These are phyloP conservation scores for Enteromius anoplus DNA, from an alignment of 2,797 vertebrate genomes.

Conservation along the genomic window DNA sequence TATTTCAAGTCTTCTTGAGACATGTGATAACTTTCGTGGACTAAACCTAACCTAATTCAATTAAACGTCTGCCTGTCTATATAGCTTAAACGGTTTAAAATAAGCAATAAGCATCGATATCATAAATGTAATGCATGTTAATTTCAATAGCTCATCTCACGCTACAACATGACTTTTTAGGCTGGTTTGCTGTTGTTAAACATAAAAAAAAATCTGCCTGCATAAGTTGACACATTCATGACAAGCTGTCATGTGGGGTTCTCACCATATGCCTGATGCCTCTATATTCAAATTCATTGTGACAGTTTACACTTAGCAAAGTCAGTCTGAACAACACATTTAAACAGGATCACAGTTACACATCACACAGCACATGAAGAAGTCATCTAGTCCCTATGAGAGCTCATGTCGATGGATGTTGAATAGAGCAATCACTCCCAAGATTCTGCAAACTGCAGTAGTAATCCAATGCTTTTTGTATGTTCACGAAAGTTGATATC, in stretches of 20 bases:
- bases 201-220: neutral
- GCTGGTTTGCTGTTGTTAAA: neutral
- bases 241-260: neutral
- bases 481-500: neutral
- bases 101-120: neutral
- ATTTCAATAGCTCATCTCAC: neutral
- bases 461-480: neutral
- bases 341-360: neutral
- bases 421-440: neutral
- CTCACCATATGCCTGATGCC: slow-evolving; percentile 11
- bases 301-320: neutral
- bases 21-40: neutral
- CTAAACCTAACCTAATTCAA: neutral
- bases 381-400: neutral
- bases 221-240: neutral
- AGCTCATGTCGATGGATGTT: neutral
- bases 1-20: neutral
- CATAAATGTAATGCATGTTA: neutral
- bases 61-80: neutral
- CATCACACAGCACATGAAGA: neutral
- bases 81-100: neutral
- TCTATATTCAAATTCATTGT: neutral
- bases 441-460: neutral
- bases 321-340: slow-evolving; percentile 5
- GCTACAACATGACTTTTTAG: neutral